These are phyloP conservation scores for Fundulus diaphanus DNA, from an alignment of 2,797 vertebrate genomes.

Conservation along the genomic window DNA sequence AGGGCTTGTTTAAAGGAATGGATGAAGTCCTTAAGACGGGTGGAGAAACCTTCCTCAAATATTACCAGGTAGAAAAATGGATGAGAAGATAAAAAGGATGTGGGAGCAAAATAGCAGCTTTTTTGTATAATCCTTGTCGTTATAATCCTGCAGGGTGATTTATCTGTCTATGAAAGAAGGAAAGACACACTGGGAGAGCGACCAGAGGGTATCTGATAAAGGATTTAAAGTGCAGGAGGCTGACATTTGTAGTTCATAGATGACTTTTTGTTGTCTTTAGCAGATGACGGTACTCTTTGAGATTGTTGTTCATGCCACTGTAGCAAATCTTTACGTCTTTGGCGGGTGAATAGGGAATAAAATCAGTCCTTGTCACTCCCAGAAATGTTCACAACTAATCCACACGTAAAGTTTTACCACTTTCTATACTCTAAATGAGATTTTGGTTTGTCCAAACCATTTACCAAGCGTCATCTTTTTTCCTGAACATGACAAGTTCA, in stretches of 20 bases:
- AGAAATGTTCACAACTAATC: conserved; percentile 23
- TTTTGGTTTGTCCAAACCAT: conserved; percentile 26
- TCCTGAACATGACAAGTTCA: conserved; percentile 31
- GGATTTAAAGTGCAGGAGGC: conserved; percentile 77
- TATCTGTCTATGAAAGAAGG: conserved; percentile 52
- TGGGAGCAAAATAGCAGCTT: conserved; percentile 67
- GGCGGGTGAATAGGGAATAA: conserved; percentile 44
- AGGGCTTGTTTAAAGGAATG: conserved; percentile 19
- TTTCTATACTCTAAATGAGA: conserved; percentile 17
- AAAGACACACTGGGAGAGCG: conserved; percentile 20
- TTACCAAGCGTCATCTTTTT: conserved; percentile 31
- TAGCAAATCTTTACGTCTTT: conserved; percentile 56
- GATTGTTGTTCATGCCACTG: conserved; percentile 37
- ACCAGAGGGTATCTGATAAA: conserved; percentile 47
- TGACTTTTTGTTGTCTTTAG: conserved; percentile 54
- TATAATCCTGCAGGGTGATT: conserved; percentile 57
- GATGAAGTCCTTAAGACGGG: conserved; percentile 43
- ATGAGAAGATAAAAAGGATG: conserved; percentile 40
- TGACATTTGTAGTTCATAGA: conserved; percentile 67
- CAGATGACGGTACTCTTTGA: conserved; percentile 52
- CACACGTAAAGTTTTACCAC: conserved; percentile 11
- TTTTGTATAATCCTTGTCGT: conserved; percentile 67
- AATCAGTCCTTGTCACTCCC: conserved; percentile 35
- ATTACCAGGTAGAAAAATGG: conserved; percentile 53
- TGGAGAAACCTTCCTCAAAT: conserved; percentile 57